Base-by-base conservation (phyloP, 2,113 vertebrate genomes). In the Zosterops lateralis region DNA sequence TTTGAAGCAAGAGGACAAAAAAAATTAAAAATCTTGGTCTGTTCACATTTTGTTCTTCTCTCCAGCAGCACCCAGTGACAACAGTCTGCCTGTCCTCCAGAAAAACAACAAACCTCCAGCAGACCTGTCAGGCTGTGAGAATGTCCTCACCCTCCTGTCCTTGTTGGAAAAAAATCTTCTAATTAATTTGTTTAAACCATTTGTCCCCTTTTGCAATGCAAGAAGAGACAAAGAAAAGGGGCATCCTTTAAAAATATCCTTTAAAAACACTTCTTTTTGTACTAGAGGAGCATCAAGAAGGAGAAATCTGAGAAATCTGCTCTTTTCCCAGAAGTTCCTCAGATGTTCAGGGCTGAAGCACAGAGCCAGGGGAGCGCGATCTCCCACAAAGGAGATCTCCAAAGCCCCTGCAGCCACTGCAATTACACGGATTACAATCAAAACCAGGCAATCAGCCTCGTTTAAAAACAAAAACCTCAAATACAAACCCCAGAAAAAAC, bases 361-460 rank as follows among this genome's bases (percentile, higher is more conserved):
- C 31, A 50, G 76, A 45, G 60, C 34, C 64, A 31, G 60, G 50
- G 65, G 40, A 78, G 45, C 0, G 0, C 0, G 0, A 31, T 14
- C 84, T 57, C 7, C 31, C 12, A 11, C 62, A 47, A 58, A 31
- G 57, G 50, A 22, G 9, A 32, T 29, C 71, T 58, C 79, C 79
- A 54, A 10, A 42, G 70, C 65, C 18, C 1, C n/a, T 5, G 22
- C 48, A 48, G 44, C 9, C 73, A 0, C 7, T 26, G 11, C 29
- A 73, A 36, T 81, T 12, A 40, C 4, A 22, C 0, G 1, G 50
- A 56, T 38, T n/a, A 54, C 44, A 26, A 45, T 5, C 48, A 71
- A 84, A 76, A 32, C 0, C 58, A 24, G 7, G 4, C 34, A 14
- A 22, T 17, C 29, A 11, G 25, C 17, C 45, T 19, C 36, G 51